A percentile compares a stretch with the other conserved stretches of the same genome.
phyloP scores from a whole-genome alignment of 2,113 vertebrate species.

The Ovibos moschatus region DNA sequence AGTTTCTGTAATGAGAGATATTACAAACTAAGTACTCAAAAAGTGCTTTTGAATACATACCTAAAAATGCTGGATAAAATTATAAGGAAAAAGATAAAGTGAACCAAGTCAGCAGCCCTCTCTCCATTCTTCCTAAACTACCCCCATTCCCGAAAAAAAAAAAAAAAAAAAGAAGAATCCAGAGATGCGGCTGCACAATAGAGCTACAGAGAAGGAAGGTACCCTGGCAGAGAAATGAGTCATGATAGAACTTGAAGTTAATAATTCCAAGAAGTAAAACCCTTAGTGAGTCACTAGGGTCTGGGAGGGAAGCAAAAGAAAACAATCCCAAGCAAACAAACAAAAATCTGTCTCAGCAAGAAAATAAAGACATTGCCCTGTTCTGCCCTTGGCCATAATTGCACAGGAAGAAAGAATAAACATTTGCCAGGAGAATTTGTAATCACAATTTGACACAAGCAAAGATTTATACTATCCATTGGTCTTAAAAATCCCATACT shows the following conservation, averaged over 20 bases:
- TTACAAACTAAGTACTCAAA: background rate
- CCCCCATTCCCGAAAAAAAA: rapidly evolving
- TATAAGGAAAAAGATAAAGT: background rate
- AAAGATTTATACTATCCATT: background rate
- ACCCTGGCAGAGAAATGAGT: no score
- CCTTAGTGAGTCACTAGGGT: background rate
- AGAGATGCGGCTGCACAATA: background rate
- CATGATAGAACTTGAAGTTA: background rate
- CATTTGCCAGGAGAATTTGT: background rate
- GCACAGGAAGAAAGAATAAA: background rate
- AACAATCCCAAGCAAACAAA: background rate
- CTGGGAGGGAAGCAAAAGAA: background rate
- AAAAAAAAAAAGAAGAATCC: background rate
- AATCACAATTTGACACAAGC: background rate
- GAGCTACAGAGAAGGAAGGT: background rate
- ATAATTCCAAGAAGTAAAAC: background rate
- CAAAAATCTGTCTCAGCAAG: background rate
- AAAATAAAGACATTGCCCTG: background rate
- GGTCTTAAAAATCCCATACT: background rate
- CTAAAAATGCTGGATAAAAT: background rate
- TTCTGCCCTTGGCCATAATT: background rate
- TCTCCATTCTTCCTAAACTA: background rate
- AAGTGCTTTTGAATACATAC: background rate
- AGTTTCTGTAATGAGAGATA: background rate
- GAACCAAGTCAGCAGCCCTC: background rate